These are phyloP conservation scores for Zaprionus inermis DNA, from an alignment of 1,140 invertebrate genomes.

Conservation along the genomic window DNA sequence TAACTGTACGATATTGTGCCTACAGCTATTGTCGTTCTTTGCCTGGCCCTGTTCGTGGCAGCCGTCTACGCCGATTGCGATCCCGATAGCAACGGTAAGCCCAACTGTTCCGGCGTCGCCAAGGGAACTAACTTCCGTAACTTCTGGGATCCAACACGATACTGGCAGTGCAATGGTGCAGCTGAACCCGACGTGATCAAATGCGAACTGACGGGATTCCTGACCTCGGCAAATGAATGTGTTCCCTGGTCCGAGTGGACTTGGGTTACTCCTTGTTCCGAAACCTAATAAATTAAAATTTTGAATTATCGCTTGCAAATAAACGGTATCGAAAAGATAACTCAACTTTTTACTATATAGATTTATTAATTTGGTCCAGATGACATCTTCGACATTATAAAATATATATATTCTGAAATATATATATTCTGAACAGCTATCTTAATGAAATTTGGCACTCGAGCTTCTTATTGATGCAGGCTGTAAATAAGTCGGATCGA, in stretches of 20 bases:
- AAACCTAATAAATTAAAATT: neutral
- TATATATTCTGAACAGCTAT: too few species aligned
- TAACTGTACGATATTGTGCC: neutral
- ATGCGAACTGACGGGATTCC: neutral
- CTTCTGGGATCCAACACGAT: constrained; percentile 59
- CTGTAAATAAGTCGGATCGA: too few species aligned
- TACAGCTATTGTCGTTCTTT: constrained; percentile 40
- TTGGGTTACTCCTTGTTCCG: constrained; percentile 29
- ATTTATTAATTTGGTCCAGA: too few species aligned
- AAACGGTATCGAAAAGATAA: neutral
- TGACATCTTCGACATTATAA: too few species aligned
- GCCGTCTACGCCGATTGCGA: constrained; percentile 28
- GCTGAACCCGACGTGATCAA: rapidly evolving
- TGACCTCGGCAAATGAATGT: neutral
- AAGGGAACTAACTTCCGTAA: constrained; percentile 17
- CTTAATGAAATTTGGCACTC: too few species aligned
- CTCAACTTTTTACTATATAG: too few species aligned
- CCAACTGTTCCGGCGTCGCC: constrained; percentile 20
- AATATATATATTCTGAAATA: too few species aligned
- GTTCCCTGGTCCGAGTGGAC: neutral
- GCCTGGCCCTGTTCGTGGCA: constrained; percentile 39
- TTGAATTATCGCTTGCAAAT: constrained; percentile 2
- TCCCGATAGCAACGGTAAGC: constrained; percentile 29
- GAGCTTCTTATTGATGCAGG: too few species aligned
- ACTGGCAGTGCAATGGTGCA: constrained; percentile 28